A percentile compares a stretch with the other conserved stretches of the same genome.
These are phyloP conservation scores for Rallus crepitans DNA, from an alignment of 2,797 vertebrate species.

Conservation along the genomic window DNA sequence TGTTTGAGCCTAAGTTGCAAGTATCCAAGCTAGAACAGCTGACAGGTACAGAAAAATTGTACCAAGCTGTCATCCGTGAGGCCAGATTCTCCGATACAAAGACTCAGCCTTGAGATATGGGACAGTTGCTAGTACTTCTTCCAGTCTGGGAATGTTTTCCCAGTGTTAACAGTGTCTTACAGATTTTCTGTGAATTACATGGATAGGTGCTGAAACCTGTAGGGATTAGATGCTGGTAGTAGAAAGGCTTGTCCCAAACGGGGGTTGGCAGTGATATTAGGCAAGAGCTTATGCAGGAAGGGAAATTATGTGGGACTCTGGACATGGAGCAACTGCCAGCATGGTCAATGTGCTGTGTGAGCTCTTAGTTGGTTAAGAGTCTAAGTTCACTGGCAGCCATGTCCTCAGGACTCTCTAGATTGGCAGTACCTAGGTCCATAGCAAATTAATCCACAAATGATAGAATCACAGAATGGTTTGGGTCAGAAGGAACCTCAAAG, in stretches of 20 bases:
- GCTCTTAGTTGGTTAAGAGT: background rate
- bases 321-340: background rate
- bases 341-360: background rate
- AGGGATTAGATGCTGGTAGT: background rate
- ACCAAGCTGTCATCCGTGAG: background rate
- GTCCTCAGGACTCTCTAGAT: background rate
- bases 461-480: too few species aligned
- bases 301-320: background rate
- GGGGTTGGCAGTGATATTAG: background rate
- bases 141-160: background rate
- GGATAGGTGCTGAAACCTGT: background rate
- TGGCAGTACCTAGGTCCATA: background rate
- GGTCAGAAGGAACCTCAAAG: too few species aligned
- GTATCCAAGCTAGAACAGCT: background rate
- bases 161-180: background rate
- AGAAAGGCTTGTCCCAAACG: background rate
- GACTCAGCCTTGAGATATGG: background rate
- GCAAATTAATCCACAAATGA: background rate
- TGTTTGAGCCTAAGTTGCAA: background rate
- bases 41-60: background rate
- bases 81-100: background rate
- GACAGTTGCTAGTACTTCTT: background rate
- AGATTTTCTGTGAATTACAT: background rate
- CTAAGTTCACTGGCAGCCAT: background rate
- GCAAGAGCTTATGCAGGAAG: fast-evolving